Percentiles rank a stretch among this genome's conserved stretches.
Conservation (phyloP, 2,888 invertebrate genomes). For the Sarcophaga rosellei region DNA sequence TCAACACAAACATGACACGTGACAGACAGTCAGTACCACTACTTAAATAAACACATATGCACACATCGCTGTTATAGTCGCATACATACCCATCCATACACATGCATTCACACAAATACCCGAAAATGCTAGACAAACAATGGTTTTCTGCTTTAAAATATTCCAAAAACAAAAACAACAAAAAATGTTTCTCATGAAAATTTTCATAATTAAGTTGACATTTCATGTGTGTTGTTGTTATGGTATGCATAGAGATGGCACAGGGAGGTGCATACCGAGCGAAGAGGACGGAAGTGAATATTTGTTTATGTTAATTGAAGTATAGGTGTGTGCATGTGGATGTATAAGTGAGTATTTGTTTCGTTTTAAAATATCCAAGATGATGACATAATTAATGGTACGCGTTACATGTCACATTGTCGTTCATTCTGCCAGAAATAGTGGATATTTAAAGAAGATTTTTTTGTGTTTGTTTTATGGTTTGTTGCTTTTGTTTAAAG, state of each 20-base stretch:
- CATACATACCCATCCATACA: neutral
- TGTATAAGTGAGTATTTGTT: neutral
- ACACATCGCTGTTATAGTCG: neutral
- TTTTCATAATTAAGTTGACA: constrained; percentile 14
- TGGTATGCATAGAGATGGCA: neutral
- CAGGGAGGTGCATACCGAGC: neutral
- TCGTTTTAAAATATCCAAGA: constrained; percentile 7
- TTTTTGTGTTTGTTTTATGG: neutral
- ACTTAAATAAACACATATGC: neutral
- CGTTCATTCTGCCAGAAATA: neutral
- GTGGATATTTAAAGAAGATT: neutral
- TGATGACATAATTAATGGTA: constrained; percentile 37
- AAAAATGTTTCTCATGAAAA: neutral
- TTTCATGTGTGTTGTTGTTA: neutral
- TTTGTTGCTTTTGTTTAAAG: neutral
- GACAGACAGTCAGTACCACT: constrained; percentile 2
- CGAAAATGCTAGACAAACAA: neutral
- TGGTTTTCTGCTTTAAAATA: neutral
- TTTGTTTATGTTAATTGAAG: constrained; percentile 9
- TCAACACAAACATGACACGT: constrained; percentile 1
- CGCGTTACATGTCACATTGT: neutral
- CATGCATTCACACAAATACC: neutral
- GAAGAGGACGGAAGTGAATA: neutral
- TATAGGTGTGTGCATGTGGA: constrained; percentile 2
- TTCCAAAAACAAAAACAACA: neutral